Evolutionary conservation across 2,113 vertebrate genomes (phyloP).

Genomic region (Cyprinodon variegatus): DNA sequence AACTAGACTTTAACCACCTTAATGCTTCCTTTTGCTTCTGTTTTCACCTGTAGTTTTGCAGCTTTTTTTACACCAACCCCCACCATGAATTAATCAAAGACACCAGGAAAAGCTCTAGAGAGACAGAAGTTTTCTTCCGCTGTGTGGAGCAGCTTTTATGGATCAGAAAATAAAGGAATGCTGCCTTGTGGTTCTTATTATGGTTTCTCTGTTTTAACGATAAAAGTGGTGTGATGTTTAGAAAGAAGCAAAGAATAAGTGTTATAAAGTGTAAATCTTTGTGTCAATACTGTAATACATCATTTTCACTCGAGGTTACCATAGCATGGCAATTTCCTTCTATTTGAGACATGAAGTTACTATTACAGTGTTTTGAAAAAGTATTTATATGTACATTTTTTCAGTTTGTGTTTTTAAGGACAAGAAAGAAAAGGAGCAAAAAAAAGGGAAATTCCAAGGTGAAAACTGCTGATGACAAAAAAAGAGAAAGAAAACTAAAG

Average conservation of each 20-base stretch:
- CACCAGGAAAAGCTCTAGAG: neutral
- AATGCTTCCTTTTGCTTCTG: conserved; percentile 16
- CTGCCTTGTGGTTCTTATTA: no score
- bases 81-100: conserved; percentile 31
- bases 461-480: neutral
- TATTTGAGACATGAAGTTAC: neutral
- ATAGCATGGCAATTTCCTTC: neutral
- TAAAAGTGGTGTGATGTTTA: no score
- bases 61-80: conserved; percentile 21
- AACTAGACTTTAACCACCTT: conserved; percentile 10
- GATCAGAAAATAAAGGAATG: no score
- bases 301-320: neutral
- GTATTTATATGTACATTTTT: neutral
- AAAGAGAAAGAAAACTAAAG: neutral
- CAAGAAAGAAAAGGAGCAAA: neutral
- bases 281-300: neutral
- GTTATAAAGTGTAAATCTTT: no score
- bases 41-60: conserved; percentile 30
- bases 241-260: no score
- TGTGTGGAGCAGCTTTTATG: no score
- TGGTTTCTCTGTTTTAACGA: no score
- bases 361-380: neutral
- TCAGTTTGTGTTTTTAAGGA: neutral
- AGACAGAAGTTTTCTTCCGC: no score
- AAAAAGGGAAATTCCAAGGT: neutral